phyloP scores from a whole-genome alignment of 2,888 invertebrate genomes.

The Heliconius sara region DNA sequence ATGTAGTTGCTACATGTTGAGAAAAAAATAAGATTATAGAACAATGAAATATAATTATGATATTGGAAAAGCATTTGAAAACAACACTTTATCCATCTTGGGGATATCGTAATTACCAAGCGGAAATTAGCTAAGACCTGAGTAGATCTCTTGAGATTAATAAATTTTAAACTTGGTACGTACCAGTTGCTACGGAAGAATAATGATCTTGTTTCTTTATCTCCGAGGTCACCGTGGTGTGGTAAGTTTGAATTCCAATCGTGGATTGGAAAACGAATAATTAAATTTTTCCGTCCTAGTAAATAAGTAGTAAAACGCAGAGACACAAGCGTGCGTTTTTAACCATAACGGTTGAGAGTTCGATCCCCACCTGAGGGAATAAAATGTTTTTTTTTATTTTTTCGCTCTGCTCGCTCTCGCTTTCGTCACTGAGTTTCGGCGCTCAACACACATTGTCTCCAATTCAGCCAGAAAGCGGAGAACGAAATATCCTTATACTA shows the following conservation, averaged over 20 bases:
- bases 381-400: too few species aligned
- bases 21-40: background rate
- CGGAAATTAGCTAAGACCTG: slow-evolving; percentile 2
- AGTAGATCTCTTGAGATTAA: slow-evolving; percentile 2
- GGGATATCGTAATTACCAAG: background rate
- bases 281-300: too few species aligned
- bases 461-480: background rate
- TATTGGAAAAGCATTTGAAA: background rate
- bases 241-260: too few species aligned
- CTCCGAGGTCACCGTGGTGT: too few species aligned
- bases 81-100: background rate
- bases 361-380: too few species aligned
- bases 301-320: too few species aligned
- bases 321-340: too few species aligned
- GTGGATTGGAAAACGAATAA: too few species aligned
- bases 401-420: too few species aligned
- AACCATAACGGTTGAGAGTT: too few species aligned
- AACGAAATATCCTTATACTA: background rate
- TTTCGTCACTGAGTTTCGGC: background rate
- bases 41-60: background rate
- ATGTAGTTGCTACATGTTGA: background rate
- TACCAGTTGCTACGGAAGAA: background rate
- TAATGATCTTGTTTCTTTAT: too few species aligned
- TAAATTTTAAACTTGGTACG: background rate
- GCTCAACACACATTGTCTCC: background rate